Conservation (phyloP, 2,113 vertebrate genomes). For the Copsychus sechellarum region DNA sequence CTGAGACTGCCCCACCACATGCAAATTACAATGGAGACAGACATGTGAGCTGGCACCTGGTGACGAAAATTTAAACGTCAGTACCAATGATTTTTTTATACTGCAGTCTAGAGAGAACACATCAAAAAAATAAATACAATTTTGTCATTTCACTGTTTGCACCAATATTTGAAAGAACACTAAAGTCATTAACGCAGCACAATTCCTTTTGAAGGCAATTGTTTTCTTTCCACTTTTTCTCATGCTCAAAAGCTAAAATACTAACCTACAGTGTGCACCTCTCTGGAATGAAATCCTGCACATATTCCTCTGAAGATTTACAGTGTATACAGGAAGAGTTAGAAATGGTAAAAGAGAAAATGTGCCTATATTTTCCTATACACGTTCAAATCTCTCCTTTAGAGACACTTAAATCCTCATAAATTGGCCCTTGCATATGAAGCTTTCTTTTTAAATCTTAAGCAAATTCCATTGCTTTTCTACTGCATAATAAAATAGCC, state of each 20-base stretch:
- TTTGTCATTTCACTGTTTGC: neutral
- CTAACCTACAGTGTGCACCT: neutral
- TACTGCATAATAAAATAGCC: constrained; percentile 42
- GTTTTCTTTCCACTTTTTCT: neutral
- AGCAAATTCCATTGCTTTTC: constrained; percentile 47
- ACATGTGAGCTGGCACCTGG: neutral
- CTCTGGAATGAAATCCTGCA: constrained; percentile 1
- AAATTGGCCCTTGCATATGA: constrained; percentile 52
- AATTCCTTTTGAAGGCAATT: neutral
- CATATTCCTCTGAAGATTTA: constrained; percentile 29
- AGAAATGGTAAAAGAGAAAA: constrained; percentile 48
- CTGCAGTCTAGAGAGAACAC: neutral
- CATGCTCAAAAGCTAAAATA: neutral
- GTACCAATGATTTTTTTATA: neutral
- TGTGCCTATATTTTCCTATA: constrained; percentile 37
- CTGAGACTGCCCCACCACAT: neutral
- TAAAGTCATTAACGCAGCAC: neutral
- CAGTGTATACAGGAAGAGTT: neutral
- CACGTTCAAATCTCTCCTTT: constrained; percentile 41
- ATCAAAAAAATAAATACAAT: neutral
- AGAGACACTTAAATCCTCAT: constrained; percentile 57
- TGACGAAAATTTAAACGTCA: neutral
- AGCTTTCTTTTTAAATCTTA: constrained; percentile 61
- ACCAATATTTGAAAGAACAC: neutral
- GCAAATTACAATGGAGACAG: neutral